Conservation (phyloP, 2,797 vertebrate species). For the Spinus olivaceus region DNA sequence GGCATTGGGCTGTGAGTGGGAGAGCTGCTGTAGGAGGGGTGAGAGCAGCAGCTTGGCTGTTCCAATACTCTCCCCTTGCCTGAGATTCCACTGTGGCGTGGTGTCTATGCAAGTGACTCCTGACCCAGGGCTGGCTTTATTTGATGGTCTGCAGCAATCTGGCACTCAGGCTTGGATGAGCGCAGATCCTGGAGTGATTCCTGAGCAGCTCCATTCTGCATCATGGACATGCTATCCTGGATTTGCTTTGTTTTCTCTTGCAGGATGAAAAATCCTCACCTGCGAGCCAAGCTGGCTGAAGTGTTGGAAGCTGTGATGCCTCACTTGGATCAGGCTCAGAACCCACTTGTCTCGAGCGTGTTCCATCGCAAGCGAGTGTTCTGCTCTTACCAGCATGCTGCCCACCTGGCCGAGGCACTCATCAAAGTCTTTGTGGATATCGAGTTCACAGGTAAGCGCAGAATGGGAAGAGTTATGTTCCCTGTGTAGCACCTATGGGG, state of each 20-base stretch:
- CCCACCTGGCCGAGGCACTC: conserved; percentile 91
- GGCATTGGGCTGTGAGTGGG: neutral
- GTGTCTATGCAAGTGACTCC: fast-evolving
- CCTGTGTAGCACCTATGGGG: too few relatives aligned
- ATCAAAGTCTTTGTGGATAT: conserved; percentile 98
- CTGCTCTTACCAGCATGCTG: conserved; percentile 85
- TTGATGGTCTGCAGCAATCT: neutral
- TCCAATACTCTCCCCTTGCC: neutral
- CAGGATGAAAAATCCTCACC: conserved; percentile 97
- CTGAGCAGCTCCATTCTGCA: neutral
- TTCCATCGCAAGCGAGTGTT: conserved; percentile 93
- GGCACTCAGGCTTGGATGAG: neutral
- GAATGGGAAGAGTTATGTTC: neutral
- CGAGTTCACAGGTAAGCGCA: conserved; percentile 88
- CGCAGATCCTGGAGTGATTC: neutral
- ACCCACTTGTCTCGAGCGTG: conserved; percentile 82
- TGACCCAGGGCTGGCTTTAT: neutral
- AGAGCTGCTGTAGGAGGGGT: neutral
- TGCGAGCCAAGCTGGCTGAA: conserved; percentile 94
- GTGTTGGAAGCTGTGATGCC: conserved; percentile 98
- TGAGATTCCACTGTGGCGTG: neutral
- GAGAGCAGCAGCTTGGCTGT: neutral
- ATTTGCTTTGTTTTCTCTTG: neutral
- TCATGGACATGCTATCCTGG: neutral
- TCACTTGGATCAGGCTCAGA: conserved; percentile 86